Conservation (phyloP, 2,113 vertebrate genomes). For the Vimba vimba region DNA sequence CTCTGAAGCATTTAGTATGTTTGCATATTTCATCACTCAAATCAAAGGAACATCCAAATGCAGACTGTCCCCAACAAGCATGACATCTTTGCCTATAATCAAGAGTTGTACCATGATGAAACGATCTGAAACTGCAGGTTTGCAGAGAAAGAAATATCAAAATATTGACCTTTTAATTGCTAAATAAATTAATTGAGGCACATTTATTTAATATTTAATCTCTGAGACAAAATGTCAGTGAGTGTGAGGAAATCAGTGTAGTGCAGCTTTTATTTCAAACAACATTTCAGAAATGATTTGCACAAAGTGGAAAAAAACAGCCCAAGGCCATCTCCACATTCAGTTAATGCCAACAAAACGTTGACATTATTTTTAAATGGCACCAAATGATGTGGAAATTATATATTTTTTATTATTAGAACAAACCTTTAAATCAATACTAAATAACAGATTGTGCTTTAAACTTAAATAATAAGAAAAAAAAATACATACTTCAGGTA, state of each 20-base stretch:
- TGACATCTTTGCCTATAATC: not conserved
- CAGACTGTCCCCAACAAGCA: slow-evolving; percentile 16
- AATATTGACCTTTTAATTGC: slow-evolving; percentile 9
- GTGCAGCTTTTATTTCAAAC: slow-evolving; percentile 17
- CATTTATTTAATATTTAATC: not conserved
- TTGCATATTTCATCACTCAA: slow-evolving; percentile 38
- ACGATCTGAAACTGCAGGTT: not conserved
- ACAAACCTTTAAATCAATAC: slow-evolving; percentile 68
- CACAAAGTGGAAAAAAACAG: slow-evolving; percentile 26
- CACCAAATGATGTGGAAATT: slow-evolving; percentile 59
- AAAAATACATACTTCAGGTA: too few relatives aligned
- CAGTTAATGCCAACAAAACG: slow-evolving; percentile 51
- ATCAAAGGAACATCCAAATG: slow-evolving; percentile 23
- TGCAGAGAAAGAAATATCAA: not conserved
- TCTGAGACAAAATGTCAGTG: not conserved
- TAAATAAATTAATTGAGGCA: slow-evolving; percentile 2
- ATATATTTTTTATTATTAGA: slow-evolving; percentile 44
- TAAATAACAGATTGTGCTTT: slow-evolving; percentile 61
- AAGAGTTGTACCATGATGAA: not conserved
- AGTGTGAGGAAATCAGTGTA: not conserved
- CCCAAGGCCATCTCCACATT: slow-evolving; percentile 11
- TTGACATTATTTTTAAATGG: slow-evolving; percentile 59
- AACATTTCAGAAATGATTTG: slow-evolving; percentile 30
- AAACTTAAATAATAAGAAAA: not conserved
- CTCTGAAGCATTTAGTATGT: slow-evolving; percentile 22